Evolutionary conservation across 1,140 invertebrate species (phyloP).

Genomic region (Saccostrea glomerata): DNA sequence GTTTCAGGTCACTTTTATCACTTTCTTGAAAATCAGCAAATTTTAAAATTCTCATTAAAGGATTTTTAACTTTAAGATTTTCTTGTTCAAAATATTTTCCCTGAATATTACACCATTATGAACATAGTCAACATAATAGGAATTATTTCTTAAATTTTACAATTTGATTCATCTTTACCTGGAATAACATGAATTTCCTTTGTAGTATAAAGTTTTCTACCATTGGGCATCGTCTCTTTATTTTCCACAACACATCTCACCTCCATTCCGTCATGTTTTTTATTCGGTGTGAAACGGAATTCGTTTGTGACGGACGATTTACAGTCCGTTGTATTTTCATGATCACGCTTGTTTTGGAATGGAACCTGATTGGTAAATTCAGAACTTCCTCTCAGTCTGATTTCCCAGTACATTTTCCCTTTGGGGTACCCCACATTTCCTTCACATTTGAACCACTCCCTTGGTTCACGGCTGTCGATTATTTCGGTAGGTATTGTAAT

Average conservation of each 20-base stretch:
- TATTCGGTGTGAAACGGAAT: constrained; percentile 45
- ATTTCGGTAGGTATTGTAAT: constrained; percentile 51
- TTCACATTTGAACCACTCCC: constrained; percentile 46
- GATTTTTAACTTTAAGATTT: too few relatives aligned
- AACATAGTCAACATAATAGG: too few relatives aligned
- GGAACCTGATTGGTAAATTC: constrained; percentile 31
- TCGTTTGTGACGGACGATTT: constrained; percentile 35
- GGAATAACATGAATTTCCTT: constrained; percentile 53
- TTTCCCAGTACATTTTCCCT: constrained; percentile 42
- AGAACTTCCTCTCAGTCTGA: constrained; percentile 32
- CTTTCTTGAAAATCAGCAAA: too few relatives aligned
- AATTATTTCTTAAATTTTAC: too few relatives aligned
- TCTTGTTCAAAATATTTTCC: too few relatives aligned
- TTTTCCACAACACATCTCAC: constrained; percentile 56
- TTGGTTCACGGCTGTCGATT: constrained; percentile 38
- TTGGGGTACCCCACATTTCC: constrained; percentile 55
- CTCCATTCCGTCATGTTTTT: constrained; percentile 47
- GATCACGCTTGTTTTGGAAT: background rate
- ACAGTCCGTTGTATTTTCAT: constrained; percentile 44
- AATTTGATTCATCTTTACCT: constrained; percentile 15
- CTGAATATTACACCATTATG: too few relatives aligned
- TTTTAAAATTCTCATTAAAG: too few relatives aligned
- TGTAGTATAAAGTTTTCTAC: constrained; percentile 28
- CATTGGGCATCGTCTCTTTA: constrained; percentile 15
- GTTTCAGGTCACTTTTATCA: too few relatives aligned